Percentiles rank a stretch among this genome's conserved stretches.
phyloP scores from a whole-genome alignment of 2,113 vertebrate genomes.

The Microcebus lehilahytsara region DNA sequence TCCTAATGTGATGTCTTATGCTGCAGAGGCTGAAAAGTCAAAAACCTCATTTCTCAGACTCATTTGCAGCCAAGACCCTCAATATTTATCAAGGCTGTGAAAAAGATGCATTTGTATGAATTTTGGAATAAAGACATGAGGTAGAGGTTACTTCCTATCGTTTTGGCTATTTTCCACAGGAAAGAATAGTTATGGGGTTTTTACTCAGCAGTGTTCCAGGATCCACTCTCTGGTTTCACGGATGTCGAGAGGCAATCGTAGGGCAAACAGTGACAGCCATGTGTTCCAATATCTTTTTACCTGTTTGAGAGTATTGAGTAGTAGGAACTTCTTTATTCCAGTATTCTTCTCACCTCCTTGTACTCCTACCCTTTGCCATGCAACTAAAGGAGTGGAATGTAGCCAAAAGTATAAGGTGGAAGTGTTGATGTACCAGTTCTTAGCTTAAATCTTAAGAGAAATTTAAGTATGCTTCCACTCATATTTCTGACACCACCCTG shows the following conservation, averaged over 20 bases:
- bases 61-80: not conserved
- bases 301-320: not conserved
- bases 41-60: not conserved
- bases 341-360: not conserved
- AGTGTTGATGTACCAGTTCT: not conserved
- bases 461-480: not conserved
- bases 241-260: not conserved
- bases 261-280: not conserved
- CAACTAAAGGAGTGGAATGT: not conserved
- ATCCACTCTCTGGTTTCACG: not conserved
- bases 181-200: not conserved
- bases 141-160: not conserved
- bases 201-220: not conserved
- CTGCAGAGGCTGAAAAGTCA: not conserved
- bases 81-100: not conserved
- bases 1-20: not conserved
- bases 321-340: not conserved
- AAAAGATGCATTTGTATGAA: not conserved
- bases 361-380: not conserved
- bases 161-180: not conserved
- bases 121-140: not conserved
- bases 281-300: not conserved
- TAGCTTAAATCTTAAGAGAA: not conserved
- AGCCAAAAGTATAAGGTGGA: not conserved
- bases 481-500: not conserved